Percentiles rank a stretch among this genome's conserved stretches.
phyloP scores from a whole-genome alignment of 2,113 vertebrate genomes.

The Anas platyrhynchos region DNA sequence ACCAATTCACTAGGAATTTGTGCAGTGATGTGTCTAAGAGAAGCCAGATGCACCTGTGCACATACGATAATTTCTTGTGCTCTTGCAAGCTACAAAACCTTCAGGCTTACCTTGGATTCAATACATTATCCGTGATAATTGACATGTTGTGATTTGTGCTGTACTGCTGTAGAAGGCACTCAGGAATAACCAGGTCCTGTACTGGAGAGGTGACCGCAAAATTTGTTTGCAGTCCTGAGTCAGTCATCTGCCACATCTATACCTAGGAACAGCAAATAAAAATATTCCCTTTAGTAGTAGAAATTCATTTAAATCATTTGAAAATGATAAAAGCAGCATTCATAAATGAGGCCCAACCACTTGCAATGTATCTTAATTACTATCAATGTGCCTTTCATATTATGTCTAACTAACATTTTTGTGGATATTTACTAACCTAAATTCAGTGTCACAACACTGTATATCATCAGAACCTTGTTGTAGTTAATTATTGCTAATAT shows the following conservation, averaged over 20 bases:
- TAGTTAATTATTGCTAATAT: background rate
- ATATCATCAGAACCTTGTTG: background rate
- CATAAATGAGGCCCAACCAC: background rate
- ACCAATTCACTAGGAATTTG: background rate
- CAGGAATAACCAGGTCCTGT: background rate
- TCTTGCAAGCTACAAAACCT: background rate
- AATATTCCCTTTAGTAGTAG: background rate
- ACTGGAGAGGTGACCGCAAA: background rate
- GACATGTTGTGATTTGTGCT: background rate
- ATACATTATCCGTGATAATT: background rate
- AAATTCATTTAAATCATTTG: background rate
- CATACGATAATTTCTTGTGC: background rate
- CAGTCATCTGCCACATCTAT: background rate
- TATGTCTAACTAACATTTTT: background rate
- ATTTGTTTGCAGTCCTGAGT: background rate
- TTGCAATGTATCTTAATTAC: background rate
- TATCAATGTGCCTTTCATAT: background rate
- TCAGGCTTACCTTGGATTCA: background rate
- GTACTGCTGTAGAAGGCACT: background rate
- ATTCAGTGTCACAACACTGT: background rate
- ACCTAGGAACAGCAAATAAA: background rate
- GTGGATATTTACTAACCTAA: background rate
- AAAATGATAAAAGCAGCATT: background rate
- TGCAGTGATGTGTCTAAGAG: fast-evolving
- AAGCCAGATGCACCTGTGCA: background rate